phyloP scores from a whole-genome alignment of 2,113 vertebrate species.

The Rana temporaria region DNA sequence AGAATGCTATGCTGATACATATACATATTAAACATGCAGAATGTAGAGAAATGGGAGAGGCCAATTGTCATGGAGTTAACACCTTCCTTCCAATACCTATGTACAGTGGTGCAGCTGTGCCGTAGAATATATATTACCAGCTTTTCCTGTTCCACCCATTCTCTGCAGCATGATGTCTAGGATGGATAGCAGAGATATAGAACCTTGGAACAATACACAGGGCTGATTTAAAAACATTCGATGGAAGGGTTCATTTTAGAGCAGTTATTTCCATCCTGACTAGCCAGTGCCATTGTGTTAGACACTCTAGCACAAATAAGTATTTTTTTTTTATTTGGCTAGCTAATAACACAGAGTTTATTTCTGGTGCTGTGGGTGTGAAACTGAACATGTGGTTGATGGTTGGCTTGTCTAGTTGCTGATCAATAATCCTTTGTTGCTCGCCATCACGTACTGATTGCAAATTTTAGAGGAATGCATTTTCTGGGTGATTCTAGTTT shows the following conservation, averaged over 20 bases:
- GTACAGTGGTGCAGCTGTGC: not conserved
- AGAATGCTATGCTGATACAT: not conserved
- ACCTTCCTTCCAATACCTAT: not conserved
- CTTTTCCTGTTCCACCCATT: conserved; percentile 29
- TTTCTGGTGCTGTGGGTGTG: conserved; percentile 4
- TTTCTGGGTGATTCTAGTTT: not conserved
- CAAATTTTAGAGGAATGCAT: not conserved
- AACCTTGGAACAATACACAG: not conserved
- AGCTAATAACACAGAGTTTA: conserved; percentile 6
- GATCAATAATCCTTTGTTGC: conserved; percentile 52
- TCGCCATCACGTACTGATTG: not conserved
- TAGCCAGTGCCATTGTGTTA: not conserved
- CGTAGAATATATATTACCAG: conserved; percentile 14
- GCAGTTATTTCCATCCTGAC: not conserved
- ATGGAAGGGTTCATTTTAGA: not conserved
- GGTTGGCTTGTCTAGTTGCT: not conserved
- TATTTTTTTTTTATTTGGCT: conserved; percentile 22
- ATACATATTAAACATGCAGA: conserved; percentile 6
- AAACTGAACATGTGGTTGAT: conserved; percentile 7
- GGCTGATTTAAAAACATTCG: not conserved
- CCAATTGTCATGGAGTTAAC: conserved; percentile 31
- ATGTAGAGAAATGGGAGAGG: conserved; percentile 36
- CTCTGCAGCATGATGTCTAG: conserved; percentile 26
- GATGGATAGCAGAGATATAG: not conserved
- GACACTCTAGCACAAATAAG: not conserved